Evolutionary conservation across 2,888 invertebrate genomes (phyloP), one percentile per base, ranked within the genome.

Genomic region (Proisotoma minuta): DNA sequence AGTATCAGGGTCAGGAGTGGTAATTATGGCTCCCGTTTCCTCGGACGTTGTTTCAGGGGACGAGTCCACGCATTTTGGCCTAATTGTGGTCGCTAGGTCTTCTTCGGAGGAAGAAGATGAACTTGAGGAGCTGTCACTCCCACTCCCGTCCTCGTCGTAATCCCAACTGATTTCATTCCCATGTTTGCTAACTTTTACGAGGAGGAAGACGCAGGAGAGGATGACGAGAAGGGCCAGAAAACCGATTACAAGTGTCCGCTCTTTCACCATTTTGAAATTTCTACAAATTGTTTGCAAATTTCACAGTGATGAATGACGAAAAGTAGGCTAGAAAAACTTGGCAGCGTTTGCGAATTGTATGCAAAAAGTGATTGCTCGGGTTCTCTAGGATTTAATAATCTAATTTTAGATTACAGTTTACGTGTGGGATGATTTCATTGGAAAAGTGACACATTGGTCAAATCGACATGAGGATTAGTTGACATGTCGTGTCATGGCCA

Each of bases 91-190:
- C 26, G 20, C 2, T 82, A 83, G 49, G 68, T 81, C 83, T 51
- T 78, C 79, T 63, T 82, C 83, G 70, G 84, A 84, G 2, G 88
- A 88, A 18, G 87, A 86, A n/a, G 87, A 88, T 20, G 87, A 86
- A 15, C 87, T 87, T 0, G 87, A 86, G n/a, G n/a, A n/a, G n/a
- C n/a, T n/a, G n/a, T n/a, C n/a, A n/a, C n/a, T n/a, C 50, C 85
- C 86, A 71, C 80, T 63, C 10, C 67, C 68, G 2, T 69, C 68
- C 47, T 85, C 86, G 71, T 80, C 60, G 10, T 66, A 65, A 15
- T 70, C 69, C 59, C 66, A 69, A 68, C 81, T 84, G 76, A 81
- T 85, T 84, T 80, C 75, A 10, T 68, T 59, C 20, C 63, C 68
- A 34, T 68, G 68, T 18, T 62, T 65, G 22, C 50, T 53, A 27